A percentile compares a stretch with the other conserved stretches of the same genome.
These are phyloP conservation scores for Bothrops jararaca DNA, from an alignment of 2,113 vertebrate species.

Conservation along the genomic window DNA sequence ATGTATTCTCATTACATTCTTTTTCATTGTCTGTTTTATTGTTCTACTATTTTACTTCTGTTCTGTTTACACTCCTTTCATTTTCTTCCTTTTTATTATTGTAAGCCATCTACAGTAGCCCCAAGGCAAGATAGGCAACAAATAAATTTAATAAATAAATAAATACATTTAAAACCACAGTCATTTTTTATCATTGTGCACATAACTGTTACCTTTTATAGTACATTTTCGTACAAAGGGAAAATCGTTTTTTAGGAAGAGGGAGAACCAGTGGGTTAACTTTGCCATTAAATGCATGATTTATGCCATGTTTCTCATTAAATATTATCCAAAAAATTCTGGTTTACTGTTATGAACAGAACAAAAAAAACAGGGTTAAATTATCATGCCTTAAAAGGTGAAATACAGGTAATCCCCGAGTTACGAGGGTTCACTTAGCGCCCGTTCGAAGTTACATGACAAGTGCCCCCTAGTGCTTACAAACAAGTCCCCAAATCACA, in stretches of 20 bases:
- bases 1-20: neutral
- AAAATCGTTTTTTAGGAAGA: neutral
- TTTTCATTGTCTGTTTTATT: neutral
- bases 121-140: neutral
- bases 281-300: neutral
- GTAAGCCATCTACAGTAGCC: neutral
- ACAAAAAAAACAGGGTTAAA: neutral
- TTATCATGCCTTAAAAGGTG: neutral
- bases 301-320: neutral
- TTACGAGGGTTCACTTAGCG: too few species aligned
- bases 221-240: neutral
- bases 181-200: slow-evolving; percentile 7
- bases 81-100: neutral
- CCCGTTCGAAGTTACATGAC: too few species aligned
- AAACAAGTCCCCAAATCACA: too few species aligned
- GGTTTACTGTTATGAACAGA: neutral
- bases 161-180: neutral
- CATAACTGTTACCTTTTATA: neutral
- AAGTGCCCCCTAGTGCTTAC: too few species aligned
- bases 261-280: neutral
- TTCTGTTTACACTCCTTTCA: neutral
- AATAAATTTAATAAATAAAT: neutral
- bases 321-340: neutral
- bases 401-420: too few species aligned
- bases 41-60: neutral